Conservation (phyloP, 2,888 invertebrate species). For the Drosophila dives region DNA sequence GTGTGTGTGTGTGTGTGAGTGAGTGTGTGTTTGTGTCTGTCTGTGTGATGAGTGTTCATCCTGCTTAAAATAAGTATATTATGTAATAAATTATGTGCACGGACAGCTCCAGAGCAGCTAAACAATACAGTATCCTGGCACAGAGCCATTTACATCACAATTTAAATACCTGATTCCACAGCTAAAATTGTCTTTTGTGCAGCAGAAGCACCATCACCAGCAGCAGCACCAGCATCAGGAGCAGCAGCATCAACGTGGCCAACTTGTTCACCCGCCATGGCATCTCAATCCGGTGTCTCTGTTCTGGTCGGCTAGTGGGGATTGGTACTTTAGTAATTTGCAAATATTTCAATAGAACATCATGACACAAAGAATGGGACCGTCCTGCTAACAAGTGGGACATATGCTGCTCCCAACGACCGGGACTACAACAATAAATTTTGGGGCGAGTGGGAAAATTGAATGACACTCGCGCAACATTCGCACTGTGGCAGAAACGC, state of each 20-base stretch:
- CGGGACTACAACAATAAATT: conserved; percentile 67
- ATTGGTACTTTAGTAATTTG: conserved; percentile 67
- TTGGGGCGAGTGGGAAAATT: conserved; percentile 60
- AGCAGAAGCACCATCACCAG: conserved; percentile 3
- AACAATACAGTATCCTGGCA: conserved; percentile 51
- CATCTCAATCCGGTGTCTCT: conserved; percentile 2
- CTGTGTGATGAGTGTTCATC: conserved; percentile 31
- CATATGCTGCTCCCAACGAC: conserved; percentile 42
- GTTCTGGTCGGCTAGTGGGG: neutral
- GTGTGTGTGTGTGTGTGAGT: conserved; percentile 1
- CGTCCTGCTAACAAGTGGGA: conserved; percentile 54
- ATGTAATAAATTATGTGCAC: conserved; percentile 72
- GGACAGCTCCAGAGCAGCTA: conserved; percentile 55
- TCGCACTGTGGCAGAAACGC: conserved; percentile 36
- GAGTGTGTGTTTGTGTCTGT: neutral
- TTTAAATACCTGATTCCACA: conserved; percentile 74
- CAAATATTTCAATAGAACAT: conserved; percentile 79
- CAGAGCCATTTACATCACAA: conserved; percentile 61
- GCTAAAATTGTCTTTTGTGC: conserved; percentile 65
- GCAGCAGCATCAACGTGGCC: conserved; percentile 54
- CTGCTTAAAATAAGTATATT: conserved; percentile 72
- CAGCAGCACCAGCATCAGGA: conserved; percentile 1
- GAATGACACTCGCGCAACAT: conserved; percentile 57
- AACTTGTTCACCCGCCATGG: conserved; percentile 15
- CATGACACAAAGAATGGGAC: conserved; percentile 28